A percentile compares a stretch with the other conserved stretches of the same genome.
Conservation (phyloP, 1,140 invertebrate genomes). For the Thaumatotibia leucotreta region DNA sequence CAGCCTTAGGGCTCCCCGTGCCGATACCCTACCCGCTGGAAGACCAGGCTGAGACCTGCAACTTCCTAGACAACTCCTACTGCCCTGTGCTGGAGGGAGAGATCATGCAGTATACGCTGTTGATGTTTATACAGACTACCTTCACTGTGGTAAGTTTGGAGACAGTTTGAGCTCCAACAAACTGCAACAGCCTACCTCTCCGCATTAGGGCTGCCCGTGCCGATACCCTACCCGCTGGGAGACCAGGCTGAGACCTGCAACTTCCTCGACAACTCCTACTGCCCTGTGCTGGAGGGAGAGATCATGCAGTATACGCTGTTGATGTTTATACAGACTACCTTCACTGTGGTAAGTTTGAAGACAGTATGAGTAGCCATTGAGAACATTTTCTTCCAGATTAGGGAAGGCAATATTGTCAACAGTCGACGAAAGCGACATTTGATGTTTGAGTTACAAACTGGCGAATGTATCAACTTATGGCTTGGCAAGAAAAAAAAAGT, state of each 20-base stretch:
- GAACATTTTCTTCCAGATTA: too few relatives aligned
- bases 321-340: conserved; percentile 37
- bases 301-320: conserved; percentile 37
- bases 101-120: conserved; percentile 37
- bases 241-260: conserved; percentile 37
- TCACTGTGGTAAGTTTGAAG: conserved; percentile 37
- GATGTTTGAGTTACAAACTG: too few relatives aligned
- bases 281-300: conserved; percentile 38
- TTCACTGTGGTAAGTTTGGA: conserved; percentile 38
- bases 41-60: conserved; percentile 33
- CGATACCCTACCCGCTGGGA: conserved; percentile 29
- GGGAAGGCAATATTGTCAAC: too few relatives aligned
- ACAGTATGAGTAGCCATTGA: too few relatives aligned
- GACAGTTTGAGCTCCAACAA: too few relatives aligned
- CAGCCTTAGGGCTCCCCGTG: background rate
- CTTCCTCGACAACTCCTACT: conserved; percentile 41
- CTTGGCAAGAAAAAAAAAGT: too few relatives aligned
- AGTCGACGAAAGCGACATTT: too few relatives aligned
- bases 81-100: conserved; percentile 42
- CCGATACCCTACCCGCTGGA: conserved; percentile 31
- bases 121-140: conserved; percentile 36
- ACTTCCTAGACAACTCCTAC: conserved; percentile 41
- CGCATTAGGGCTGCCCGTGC: background rate
- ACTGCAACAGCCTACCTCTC: conserved; percentile 31
- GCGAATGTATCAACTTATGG: too few relatives aligned